Evolutionary conservation across 1,140 invertebrate genomes (phyloP).

Genomic region (Danaus melanippus): DNA sequence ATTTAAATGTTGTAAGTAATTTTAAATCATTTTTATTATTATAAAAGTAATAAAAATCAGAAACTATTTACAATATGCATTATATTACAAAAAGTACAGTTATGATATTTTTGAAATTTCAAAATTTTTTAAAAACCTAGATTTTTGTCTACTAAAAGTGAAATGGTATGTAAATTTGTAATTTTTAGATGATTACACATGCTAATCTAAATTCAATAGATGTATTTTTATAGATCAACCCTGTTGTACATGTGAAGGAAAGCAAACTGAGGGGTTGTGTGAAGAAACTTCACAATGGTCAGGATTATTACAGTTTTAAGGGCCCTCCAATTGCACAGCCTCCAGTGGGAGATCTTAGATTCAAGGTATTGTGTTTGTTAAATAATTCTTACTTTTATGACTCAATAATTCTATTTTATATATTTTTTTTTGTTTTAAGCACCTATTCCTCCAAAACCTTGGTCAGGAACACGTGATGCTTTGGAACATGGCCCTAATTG

Average conservation of each 20-base stretch:
- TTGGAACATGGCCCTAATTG: conserved; percentile 59
- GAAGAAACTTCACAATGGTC: conserved; percentile 36
- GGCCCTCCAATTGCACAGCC: conserved; percentile 70
- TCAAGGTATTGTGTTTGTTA: conserved; percentile 46
- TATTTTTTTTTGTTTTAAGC: conserved; percentile 18
- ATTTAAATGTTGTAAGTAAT: too few species aligned
- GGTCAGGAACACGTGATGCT: conserved; percentile 61
- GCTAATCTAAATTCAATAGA: conserved; percentile 4
- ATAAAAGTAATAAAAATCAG: too few species aligned
- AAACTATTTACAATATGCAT: too few species aligned
- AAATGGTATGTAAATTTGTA: conserved; percentile 6
- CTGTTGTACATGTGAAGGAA: conserved; percentile 36
- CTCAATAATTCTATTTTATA: too few species aligned
- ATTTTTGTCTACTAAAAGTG: neutral
- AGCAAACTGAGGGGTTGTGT: conserved; percentile 34
- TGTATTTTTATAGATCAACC: conserved; percentile 30
- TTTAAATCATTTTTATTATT: too few species aligned
- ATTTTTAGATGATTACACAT: neutral
- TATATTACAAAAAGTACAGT: too few species aligned
- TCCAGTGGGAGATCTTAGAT: conserved; percentile 67
- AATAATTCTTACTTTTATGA: conserved; percentile 1
- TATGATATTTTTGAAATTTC: too few species aligned
- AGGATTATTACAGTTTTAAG: conserved; percentile 64
- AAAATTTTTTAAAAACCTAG: neutral
- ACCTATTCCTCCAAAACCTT: conserved; percentile 27